These are phyloP conservation scores for Cydia strobilella DNA, from an alignment of 1,140 invertebrate genomes.

Conservation along the genomic window DNA sequence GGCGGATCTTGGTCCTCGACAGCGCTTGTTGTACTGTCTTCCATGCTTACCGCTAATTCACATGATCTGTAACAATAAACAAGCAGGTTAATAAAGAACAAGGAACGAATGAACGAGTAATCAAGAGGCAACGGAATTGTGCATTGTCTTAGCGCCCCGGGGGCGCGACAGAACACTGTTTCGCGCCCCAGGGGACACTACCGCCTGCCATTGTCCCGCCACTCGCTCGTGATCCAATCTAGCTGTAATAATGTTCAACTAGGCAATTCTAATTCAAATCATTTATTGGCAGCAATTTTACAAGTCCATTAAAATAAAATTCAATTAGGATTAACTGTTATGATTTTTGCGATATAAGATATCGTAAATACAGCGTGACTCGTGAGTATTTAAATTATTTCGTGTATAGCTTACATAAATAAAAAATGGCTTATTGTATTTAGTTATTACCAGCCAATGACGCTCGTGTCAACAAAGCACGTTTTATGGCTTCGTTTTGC, in stretches of 20 bases:
- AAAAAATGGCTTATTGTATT: constrained; percentile 23
- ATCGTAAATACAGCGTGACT: neutral
- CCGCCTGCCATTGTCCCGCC: constrained; percentile 56
- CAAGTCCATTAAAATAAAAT: neutral
- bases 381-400: neutral
- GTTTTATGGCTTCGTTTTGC: constrained; percentile 47
- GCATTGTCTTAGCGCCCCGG: constrained; percentile 46
- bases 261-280: neutral
- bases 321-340: neutral
- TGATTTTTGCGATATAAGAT: neutral
- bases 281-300: neutral
- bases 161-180: neutral
- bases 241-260: neutral
- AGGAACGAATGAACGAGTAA: constrained; percentile 17
- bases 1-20: constrained; percentile 43
- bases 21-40: constrained; percentile 51
- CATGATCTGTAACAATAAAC: constrained; percentile 75
- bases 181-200: constrained; percentile 8
- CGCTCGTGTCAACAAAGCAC: constrained; percentile 24
- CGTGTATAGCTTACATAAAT: constrained; percentile 1
- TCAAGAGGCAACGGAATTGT: constrained; percentile 2
- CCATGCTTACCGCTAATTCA: constrained; percentile 63
- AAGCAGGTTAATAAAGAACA: constrained; percentile 33
- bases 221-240: constrained; percentile 16
- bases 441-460: constrained; percentile 23